Conservation (phyloP, 2,888 invertebrate genomes). For the Drosophila mimetica region DNA sequence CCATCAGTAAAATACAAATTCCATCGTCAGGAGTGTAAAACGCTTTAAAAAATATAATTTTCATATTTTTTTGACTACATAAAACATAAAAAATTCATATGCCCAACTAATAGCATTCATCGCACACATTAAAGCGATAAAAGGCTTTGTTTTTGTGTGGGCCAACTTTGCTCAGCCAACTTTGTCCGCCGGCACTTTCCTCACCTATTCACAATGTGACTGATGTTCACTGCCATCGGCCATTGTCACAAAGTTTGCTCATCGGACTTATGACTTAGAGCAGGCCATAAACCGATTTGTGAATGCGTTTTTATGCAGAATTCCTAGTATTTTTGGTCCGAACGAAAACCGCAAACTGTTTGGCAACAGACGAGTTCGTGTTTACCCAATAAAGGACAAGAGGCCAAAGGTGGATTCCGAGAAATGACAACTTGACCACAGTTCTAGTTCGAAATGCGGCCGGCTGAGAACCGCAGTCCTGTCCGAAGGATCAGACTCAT, state of each 20-base stretch:
- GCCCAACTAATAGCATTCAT: constrained; percentile 7
- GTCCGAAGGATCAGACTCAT: constrained; percentile 2
- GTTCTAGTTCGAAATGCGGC: constrained; percentile 61
- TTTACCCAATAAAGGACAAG: constrained; percentile 43
- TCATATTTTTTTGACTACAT: too few species aligned
- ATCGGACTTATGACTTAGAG: constrained; percentile 52
- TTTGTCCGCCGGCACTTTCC: constrained; percentile 36
- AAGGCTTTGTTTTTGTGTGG: constrained; percentile 5
- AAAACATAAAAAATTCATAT: neutral
- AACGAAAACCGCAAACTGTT: constrained; percentile 70
- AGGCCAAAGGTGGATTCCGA: constrained; percentile 12
- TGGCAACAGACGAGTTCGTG: constrained; percentile 52
- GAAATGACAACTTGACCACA: constrained; percentile 61
- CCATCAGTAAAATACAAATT: neutral
- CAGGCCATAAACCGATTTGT: constrained; percentile 64
- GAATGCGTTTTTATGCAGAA: constrained; percentile 33
- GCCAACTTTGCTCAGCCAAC: constrained; percentile 27
- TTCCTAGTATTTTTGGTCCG: constrained; percentile 31
- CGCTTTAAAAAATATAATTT: too few species aligned
- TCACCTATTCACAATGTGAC: constrained; percentile 26
- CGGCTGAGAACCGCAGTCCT: constrained; percentile 18
- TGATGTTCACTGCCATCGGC: constrained; percentile 34
- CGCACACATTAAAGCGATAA: constrained; percentile 1
- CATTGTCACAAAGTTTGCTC: constrained; percentile 58
- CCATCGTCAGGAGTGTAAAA: too few species aligned